phyloP scores from a whole-genome alignment of 2,888 invertebrate species.

The Polyploca ridens region DNA sequence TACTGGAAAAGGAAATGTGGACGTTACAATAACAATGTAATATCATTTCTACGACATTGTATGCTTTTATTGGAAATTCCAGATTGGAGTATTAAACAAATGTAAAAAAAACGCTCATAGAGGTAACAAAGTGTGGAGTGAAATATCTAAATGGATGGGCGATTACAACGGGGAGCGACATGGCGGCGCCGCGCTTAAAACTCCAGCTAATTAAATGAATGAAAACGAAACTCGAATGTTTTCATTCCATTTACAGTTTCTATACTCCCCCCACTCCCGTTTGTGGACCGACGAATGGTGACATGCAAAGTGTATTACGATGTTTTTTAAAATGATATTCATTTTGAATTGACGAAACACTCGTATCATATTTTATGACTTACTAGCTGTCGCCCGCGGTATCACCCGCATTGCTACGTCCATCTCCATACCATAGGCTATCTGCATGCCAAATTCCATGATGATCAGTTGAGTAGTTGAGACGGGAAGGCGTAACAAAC shows the following conservation, averaged over 20 bases:
- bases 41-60: background rate
- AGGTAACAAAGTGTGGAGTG: constrained; percentile 46
- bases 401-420: too few species aligned
- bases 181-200: constrained; percentile 73
- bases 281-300: constrained; percentile 51
- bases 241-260: constrained; percentile 79
- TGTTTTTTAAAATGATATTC: constrained; percentile 51
- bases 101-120: constrained; percentile 27
- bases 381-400: too few species aligned
- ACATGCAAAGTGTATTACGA: constrained; percentile 65
- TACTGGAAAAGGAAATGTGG: background rate
- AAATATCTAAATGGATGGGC: constrained; percentile 61
- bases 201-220: constrained; percentile 79
- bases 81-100: constrained; percentile 14
- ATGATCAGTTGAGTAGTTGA: too few species aligned
- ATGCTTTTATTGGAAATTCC: background rate
- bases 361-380: too few species aligned
- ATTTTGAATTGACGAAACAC: background rate
- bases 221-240: constrained; percentile 81
- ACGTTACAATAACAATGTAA: constrained; percentile 2
- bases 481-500: too few species aligned
- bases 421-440: too few species aligned
- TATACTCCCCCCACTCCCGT: constrained; percentile 53
- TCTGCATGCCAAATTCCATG: too few species aligned
- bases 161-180: constrained; percentile 63